Evolutionary conservation across 2,113 vertebrate species (phyloP).

Genomic region (Phaetusa simplex): DNA sequence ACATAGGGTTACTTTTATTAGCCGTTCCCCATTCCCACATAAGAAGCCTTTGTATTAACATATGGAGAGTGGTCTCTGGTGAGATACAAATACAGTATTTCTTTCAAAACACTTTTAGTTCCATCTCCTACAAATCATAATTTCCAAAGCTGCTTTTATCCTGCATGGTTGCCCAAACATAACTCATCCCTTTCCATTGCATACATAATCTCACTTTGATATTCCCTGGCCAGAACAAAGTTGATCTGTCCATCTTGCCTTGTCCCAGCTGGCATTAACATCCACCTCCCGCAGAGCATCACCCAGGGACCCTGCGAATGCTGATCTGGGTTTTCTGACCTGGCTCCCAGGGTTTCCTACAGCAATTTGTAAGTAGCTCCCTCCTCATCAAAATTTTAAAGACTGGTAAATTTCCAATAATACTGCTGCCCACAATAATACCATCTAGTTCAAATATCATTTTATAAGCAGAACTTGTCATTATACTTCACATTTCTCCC

Average conservation of each 20-base stretch:
- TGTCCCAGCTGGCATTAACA: background rate
- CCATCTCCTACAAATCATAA: background rate
- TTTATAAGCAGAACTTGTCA: background rate
- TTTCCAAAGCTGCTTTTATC: constrained; percentile 19
- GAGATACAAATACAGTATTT: background rate
- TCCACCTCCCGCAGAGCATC: background rate
- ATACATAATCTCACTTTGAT: background rate
- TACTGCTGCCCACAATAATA: background rate
- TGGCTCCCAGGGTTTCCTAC: background rate
- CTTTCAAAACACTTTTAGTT: background rate
- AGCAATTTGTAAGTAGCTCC: background rate
- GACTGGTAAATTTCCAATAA: background rate
- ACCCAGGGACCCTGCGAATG: fast-evolving
- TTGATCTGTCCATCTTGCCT: fast-evolving
- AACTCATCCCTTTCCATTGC: background rate
- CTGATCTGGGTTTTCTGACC: background rate
- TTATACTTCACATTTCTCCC: background rate
- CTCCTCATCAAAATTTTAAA: background rate
- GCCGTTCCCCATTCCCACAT: background rate
- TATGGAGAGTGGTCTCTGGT: fast-evolving
- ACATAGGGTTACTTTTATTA: background rate
- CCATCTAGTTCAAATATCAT: background rate
- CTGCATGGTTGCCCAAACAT: background rate
- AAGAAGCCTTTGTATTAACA: background rate
- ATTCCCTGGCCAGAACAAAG: background rate